Percentiles rank a stretch among this genome's conserved stretches.
Evolutionary conservation across 2,113 vertebrate species (phyloP).

Genomic region (Lates calcarifer): DNA sequence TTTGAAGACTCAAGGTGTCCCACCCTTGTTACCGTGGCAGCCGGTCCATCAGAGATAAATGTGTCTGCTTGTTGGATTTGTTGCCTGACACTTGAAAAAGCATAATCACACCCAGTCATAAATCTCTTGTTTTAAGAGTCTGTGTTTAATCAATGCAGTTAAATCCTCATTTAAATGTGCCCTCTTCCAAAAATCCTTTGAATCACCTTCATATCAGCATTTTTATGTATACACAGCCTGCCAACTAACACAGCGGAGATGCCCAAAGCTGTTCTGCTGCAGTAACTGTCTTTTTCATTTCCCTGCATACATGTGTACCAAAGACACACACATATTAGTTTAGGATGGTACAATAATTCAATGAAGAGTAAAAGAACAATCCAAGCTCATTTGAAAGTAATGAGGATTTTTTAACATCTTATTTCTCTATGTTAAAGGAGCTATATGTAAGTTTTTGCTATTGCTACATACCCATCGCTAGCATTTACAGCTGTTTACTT

Average conservation of each 20-base stretch:
- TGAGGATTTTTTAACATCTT: background rate
- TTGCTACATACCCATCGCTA: no score
- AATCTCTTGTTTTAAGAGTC: slow-evolving; percentile 66
- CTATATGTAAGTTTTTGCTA: no score
- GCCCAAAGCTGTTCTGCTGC: background rate
- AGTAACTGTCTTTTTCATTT: background rate
- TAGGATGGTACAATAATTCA: background rate
- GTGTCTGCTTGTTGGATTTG: slow-evolving; percentile 68
- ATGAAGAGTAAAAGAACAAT: background rate
- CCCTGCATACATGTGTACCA: background rate
- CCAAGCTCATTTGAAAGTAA: background rate
- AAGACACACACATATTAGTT: background rate
- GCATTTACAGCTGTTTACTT: no score
- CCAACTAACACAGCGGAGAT: slow-evolving; percentile 24
- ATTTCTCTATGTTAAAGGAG: no score
- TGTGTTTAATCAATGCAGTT: slow-evolving; percentile 73
- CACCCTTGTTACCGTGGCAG: slow-evolving; percentile 62
- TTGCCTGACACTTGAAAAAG: slow-evolving; percentile 64
- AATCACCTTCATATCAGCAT: slow-evolving; percentile 65
- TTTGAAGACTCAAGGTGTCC: slow-evolving; percentile 77
- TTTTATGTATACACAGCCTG: slow-evolving; percentile 41
- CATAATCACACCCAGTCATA: slow-evolving; percentile 63
- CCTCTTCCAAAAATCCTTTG: slow-evolving; percentile 69
- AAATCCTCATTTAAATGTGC: slow-evolving; percentile 79
- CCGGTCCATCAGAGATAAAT: slow-evolving; percentile 69